phyloP scores from a whole-genome alignment of 1,140 invertebrate species.

The Apis florea region DNA sequence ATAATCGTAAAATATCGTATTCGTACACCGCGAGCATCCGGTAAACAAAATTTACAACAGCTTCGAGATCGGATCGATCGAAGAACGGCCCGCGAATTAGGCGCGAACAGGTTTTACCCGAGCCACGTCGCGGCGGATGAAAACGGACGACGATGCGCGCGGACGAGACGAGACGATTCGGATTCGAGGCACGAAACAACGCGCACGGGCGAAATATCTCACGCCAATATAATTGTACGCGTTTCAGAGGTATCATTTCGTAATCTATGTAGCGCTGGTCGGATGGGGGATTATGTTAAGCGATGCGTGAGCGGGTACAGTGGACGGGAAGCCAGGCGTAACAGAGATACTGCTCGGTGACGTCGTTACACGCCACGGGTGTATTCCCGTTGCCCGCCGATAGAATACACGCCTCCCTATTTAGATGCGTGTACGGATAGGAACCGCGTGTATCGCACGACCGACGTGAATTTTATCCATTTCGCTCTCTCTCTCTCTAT shows the following conservation, averaged over 20 bases:
- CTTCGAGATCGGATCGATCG: neutral
- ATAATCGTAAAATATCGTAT: neutral
- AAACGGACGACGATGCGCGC: neutral
- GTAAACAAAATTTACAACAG: too few species aligned
- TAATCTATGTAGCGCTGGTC: constrained; percentile 71
- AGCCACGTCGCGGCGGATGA: neutral
- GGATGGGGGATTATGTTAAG: constrained; percentile 77
- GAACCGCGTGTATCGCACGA: neutral
- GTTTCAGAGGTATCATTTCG: constrained; percentile 68
- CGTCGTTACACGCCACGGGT: constrained; percentile 68
- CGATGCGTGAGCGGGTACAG: constrained; percentile 78
- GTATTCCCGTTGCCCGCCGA: constrained; percentile 47
- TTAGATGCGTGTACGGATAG: constrained; percentile 36
- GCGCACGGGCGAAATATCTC: constrained; percentile 51
- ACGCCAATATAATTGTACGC: constrained; percentile 63
- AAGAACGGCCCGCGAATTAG: neutral
- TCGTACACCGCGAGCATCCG: rapidly evolving
- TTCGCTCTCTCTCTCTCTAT: neutral
- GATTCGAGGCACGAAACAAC: constrained; percentile 33
- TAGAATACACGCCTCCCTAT: constrained; percentile 45
- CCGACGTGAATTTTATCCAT: constrained; percentile 30
- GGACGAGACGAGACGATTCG: constrained; percentile 2
- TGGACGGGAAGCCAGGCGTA: constrained; percentile 74
- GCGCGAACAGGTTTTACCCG: constrained; percentile 8
- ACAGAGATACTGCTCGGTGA: constrained; percentile 77